Evolutionary conservation across 1,140 invertebrate genomes (phyloP), one percentile per base, ranked within the genome.

Genomic region (Epicauta chinensis): DNA sequence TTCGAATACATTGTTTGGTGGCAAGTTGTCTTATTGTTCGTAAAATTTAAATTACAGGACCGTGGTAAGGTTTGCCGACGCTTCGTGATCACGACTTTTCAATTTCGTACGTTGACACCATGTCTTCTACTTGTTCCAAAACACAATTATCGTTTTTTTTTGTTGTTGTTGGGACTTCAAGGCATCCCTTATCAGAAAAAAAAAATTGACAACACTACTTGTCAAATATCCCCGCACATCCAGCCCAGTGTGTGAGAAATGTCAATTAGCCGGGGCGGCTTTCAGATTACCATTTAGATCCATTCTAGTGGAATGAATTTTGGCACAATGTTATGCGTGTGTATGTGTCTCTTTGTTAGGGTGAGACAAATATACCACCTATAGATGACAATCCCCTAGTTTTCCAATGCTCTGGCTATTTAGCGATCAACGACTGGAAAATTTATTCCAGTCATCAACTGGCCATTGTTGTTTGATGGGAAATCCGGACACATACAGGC

Each of bases 361-460:
- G 23, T 23, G 23, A 23, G 23, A 23, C 23, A 23, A 23, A 23
- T 23, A 23, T 7, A 23, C 23, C 23, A 23, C 23, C 23, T 23
- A 23, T 23, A 23, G 23, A 23, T 23, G 23, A 23, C 23, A 23
- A 23, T 23, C 23, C 23, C 23, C 23, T 23, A 23, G 23, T 51
- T 43, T 55, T 50, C 23, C 16, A 39, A 50, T 46, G 42, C 38
- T 40, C 53, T 41, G 46, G 53, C 53, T 43, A 55, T 55, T 55
- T 55, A 55, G 53, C 37, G 40, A 43, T 48, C 40, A 49, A 49
- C 42, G 46, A 50, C 15, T 55, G 41, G 53, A 55, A 55, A 55
- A 55, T 44, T 44, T 55, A 55, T 55, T 55, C 53, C 49, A 23
- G 23, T 23, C 23, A 23, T 23, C 23, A 23, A 23, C 23, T 7